phyloP scores from a whole-genome alignment of 2,888 invertebrate genomes.

The Brenthis ino region DNA sequence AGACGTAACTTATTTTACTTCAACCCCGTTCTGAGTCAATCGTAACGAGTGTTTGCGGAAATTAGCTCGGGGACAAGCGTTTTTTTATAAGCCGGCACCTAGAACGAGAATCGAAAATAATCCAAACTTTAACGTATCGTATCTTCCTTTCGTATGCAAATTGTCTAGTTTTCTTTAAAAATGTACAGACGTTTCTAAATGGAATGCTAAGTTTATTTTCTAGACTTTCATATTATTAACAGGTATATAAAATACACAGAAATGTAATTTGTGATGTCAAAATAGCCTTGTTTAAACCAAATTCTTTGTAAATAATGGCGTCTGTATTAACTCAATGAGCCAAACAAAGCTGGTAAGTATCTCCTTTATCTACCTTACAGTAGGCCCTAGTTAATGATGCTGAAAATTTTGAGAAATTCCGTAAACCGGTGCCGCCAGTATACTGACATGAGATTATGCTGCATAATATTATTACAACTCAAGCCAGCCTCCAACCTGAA shows the following conservation, averaged over 20 bases:
- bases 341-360: constrained; percentile 51
- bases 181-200: neutral
- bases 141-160: constrained; percentile 47
- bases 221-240: neutral
- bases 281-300: neutral
- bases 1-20: constrained; percentile 69
- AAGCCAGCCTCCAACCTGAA: constrained; percentile 40
- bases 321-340: constrained; percentile 9
- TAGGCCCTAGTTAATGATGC: constrained; percentile 59
- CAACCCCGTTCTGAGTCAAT: constrained; percentile 57
- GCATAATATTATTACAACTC: constrained; percentile 57
- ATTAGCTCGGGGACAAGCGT: constrained; percentile 63
- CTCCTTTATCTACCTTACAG: constrained; percentile 23
- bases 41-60: constrained; percentile 58
- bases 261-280: neutral
- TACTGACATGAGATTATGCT: constrained; percentile 61
- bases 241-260: neutral
- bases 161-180: constrained; percentile 29
- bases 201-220: neutral
- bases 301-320: constrained; percentile 2
- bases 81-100: constrained; percentile 54
- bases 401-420: constrained; percentile 60
- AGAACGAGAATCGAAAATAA: constrained; percentile 62
- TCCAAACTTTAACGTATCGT: constrained; percentile 41
- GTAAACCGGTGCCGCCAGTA: constrained; percentile 49